phyloP scores from a whole-genome alignment of 2,113 vertebrate genomes.

The cattle (Bos taurus) region DNA sequence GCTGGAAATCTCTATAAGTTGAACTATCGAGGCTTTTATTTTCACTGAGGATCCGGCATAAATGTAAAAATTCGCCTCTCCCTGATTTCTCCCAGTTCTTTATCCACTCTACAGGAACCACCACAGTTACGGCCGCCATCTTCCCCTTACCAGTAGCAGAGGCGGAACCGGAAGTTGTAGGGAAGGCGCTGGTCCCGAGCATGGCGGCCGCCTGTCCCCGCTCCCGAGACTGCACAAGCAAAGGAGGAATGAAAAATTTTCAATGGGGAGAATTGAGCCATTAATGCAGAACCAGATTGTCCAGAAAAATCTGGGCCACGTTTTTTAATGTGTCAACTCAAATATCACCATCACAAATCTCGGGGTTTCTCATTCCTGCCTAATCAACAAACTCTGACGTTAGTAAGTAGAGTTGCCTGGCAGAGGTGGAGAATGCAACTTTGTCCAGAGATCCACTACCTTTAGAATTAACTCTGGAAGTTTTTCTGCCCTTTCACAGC shows the following conservation, averaged over 20 bases:
- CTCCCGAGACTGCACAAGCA: too few relatives aligned
- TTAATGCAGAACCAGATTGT: neutral
- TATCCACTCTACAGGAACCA: too few relatives aligned
- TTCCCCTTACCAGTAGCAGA: too few relatives aligned
- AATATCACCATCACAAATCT: neutral
- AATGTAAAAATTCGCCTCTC: too few relatives aligned
- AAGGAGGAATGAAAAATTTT: neutral
- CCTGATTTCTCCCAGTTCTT: too few relatives aligned
- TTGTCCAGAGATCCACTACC: neutral
- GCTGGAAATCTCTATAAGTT: too few relatives aligned
- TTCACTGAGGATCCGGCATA: too few relatives aligned
- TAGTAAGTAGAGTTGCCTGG: neutral
- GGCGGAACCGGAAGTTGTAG: too few relatives aligned
- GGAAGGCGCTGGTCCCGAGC: rapidly evolving
- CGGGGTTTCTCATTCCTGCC: neutral
- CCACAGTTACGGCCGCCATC: too few relatives aligned
- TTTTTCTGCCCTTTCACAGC: neutral
- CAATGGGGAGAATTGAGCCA: neutral
- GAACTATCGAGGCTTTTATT: too few relatives aligned
- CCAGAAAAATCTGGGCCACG: neutral
- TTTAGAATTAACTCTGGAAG: neutral
- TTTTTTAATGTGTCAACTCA: neutral
- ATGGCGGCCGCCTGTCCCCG: too few relatives aligned
- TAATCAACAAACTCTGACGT: neutral
- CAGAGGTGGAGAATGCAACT: neutral